Percentiles rank a stretch among this genome's conserved stretches.
These are phyloP conservation scores for Acanthosepion lycidas DNA, from an alignment of 2,888 invertebrate genomes.

Conservation along the genomic window DNA sequence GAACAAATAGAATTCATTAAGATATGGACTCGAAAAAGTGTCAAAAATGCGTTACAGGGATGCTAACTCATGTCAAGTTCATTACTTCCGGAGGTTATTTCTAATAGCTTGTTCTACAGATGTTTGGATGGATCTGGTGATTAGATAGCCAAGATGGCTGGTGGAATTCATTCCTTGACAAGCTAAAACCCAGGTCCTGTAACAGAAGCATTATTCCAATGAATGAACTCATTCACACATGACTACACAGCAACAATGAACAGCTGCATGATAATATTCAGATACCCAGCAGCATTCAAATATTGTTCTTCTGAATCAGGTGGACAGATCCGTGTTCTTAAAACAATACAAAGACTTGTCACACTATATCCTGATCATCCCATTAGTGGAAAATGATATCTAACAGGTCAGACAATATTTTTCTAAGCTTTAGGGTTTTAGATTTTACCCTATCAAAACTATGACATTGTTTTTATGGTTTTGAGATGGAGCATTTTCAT, in stretches of 20 bases:
- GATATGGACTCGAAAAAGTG: not conserved
- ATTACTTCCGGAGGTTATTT: not conserved
- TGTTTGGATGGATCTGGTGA: not conserved
- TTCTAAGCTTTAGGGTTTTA: not conserved
- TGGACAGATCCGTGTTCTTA: not conserved
- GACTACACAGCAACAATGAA: not conserved
- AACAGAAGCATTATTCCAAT: not conserved
- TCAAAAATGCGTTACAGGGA: not conserved
- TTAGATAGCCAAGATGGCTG: not conserved
- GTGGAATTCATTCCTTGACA: not conserved
- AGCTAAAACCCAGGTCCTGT: not conserved
- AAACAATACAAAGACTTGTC: not conserved
- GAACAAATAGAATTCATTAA: slow-evolving; percentile 8
- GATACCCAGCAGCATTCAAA: slow-evolving; percentile 5
- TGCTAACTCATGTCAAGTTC: slow-evolving; percentile 8
- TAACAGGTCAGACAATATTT: not conserved
- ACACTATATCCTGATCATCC: not conserved
- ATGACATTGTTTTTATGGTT: not conserved
- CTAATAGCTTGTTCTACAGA: slow-evolving; percentile 33
- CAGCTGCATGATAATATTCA: slow-evolving; percentile 11
- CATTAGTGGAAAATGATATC: not conserved
- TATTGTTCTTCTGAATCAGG: not conserved
- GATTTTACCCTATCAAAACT: not conserved
- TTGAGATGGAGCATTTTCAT: too few species aligned
- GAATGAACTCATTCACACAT: slow-evolving; percentile 33